Percentiles rank a stretch among this genome's conserved stretches.
These are phyloP conservation scores for Leucoptera coffeella DNA, from an alignment of 2,888 invertebrate genomes.

Conservation along the genomic window DNA sequence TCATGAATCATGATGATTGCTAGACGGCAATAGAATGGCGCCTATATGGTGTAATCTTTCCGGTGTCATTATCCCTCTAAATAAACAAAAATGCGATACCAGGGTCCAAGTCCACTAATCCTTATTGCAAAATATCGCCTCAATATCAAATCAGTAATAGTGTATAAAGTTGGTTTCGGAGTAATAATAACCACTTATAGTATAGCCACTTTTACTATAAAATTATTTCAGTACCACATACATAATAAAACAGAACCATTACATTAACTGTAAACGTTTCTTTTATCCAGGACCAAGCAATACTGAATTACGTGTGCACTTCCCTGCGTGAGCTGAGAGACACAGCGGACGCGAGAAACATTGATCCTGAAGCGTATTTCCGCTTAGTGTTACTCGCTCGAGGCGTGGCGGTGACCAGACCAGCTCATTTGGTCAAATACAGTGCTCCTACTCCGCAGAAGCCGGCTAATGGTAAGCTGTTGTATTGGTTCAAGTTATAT, in stretches of 20 bases:
- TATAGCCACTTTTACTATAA: no score
- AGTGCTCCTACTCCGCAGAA: constrained; percentile 28
- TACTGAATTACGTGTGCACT: constrained; percentile 69
- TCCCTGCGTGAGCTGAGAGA: constrained; percentile 61
- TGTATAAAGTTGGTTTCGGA: no score
- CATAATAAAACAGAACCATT: neutral
- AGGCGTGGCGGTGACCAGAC: constrained; percentile 78
- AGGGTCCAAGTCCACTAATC: no score
- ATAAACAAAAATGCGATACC: no score
- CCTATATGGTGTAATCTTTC: no score
- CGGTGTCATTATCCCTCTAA: no score
- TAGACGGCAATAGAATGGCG: neutral
- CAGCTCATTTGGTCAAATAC: constrained; percentile 62
- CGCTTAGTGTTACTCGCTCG: constrained; percentile 77
- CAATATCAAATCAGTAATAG: no score
- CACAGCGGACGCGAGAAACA: constrained; percentile 57
- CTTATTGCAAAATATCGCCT: no score
- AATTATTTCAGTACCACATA: no score
- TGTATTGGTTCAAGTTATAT: neutral
- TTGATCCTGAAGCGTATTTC: constrained; percentile 89
- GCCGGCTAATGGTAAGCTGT: constrained; percentile 19
- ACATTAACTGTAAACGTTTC: neutral
- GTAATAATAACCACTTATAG: no score
- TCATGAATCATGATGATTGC: neutral
- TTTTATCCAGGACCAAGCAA: constrained; percentile 66